Base-by-base conservation (phyloP, 2,888 invertebrate genomes). In the Rhamnusium bicolor region DNA sequence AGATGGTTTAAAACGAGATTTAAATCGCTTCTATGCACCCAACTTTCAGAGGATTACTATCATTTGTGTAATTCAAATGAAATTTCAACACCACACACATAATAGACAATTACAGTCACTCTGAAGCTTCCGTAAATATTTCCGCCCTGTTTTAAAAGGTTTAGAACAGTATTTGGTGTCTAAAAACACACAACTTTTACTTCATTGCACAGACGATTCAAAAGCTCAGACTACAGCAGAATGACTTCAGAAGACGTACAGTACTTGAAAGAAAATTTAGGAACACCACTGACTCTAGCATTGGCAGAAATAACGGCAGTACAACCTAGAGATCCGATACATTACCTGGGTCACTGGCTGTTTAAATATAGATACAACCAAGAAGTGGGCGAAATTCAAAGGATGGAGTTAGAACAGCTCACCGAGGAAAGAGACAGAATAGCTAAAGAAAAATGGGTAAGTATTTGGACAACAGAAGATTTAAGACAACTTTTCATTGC, bases 301-400 rank as follows among this genome's bases (percentile, higher is more conserved):
- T 75, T 90, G 67, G 88, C 88, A 1, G 89, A 90, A 80, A 87
- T 90, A 53, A 85, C 87, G 0, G 84, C 86, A 0, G 88, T 87
- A 73, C 88, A 89, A 76, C 90, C 90, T 1, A 74, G 81, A 58
- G 89, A 90, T 81, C 90, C 90, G 0, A 87, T 90, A n/a, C 87
- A 87, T 77, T 90, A 89, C 76, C 80, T 90, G 24, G 90, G 86
- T 2, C 89, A 89, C 77, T 90, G 89, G 89, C 81, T 90, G n/a
- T 86, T 89, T 72, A 88, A 89, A 82, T 90, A 89, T 80, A 84
- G 88, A 40, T 89, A 87, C 76, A 89, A 87, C 75, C 87, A 89
- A 78, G 89, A 90, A 77, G 72, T 85, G 10, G 84, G 85, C 32
- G 80, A 85, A 56, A 69, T 82, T 4, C 81, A 85, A 58, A 85